phyloP scores from a whole-genome alignment of 2,888 invertebrate genomes.

The Erynnis tages region DNA sequence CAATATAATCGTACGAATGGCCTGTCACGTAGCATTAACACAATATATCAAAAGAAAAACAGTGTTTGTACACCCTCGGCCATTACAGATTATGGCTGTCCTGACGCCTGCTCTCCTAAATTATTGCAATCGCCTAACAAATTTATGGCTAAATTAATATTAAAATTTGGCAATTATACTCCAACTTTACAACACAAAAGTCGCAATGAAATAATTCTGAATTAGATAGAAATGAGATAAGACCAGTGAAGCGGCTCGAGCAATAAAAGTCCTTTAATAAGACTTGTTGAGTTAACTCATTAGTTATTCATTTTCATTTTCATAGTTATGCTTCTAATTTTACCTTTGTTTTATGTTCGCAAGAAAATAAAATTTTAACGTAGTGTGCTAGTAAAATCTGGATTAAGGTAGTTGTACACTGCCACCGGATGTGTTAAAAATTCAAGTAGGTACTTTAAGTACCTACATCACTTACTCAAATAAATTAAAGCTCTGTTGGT shows the following conservation, averaged over 20 bases:
- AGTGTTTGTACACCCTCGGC: constrained; percentile 9
- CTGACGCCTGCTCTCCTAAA: constrained; percentile 14
- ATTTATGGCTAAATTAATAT: constrained; percentile 20
- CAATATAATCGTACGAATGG: not conserved
- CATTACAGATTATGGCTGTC: constrained; percentile 11
- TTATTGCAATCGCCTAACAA: constrained; percentile 15
- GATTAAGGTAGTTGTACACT: not conserved
- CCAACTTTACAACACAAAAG: constrained; percentile 11
- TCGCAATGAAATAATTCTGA: constrained; percentile 16
- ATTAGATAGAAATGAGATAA: constrained; percentile 22
- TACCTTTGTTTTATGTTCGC: constrained; percentile 46
- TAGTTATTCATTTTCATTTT: constrained; percentile 73
- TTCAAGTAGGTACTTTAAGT: no score
- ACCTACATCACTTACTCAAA: no score
- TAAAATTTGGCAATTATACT: constrained; percentile 16
- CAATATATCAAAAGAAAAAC: constrained; percentile 14
- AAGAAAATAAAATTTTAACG: constrained; percentile 49
- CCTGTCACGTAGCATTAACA: constrained; percentile 1
- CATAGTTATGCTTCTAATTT: constrained; percentile 59
- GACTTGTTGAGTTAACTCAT: constrained; percentile 65
- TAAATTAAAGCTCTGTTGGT: no score
- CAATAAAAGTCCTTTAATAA: constrained; percentile 61
- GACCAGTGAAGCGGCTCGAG: constrained; percentile 31
- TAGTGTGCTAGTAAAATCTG: not conserved
- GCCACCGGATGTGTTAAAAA: no score